Conservation (phyloP, 1,140 invertebrate species). For the Bathynomus jamesi region DNA sequence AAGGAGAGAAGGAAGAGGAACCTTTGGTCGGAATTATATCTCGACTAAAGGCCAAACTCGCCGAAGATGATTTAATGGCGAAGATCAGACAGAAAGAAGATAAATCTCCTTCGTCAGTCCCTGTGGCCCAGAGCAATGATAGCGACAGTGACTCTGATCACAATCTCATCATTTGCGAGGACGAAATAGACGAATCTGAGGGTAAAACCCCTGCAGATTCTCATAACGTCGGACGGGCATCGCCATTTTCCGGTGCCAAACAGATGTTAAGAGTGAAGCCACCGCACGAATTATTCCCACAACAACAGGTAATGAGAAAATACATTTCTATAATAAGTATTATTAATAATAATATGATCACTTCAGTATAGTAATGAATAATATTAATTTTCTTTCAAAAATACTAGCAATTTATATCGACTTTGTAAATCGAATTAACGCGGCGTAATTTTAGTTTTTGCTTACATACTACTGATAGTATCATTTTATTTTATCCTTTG, state of each 20-base stretch:
- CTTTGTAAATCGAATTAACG: no score
- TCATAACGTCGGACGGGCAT: no score
- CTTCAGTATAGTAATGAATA: no score
- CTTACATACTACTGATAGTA: no score
- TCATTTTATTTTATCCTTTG: no score
- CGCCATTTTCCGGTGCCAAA: no score
- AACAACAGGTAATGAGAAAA: background rate
- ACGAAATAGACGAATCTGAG: no score
- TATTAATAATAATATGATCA: background rate
- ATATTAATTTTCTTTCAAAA: no score
- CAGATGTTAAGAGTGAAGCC: background rate
- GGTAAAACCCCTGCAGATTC: no score
- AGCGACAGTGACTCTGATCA: background rate
- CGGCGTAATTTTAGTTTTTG: no score
- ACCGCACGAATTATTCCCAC: background rate
- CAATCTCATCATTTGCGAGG: background rate
- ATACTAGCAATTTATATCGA: no score
- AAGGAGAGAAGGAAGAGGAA: no score
- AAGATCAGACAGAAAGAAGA: background rate
- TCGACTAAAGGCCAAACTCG: background rate
- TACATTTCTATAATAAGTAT: background rate
- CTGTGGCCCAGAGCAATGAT: background rate
- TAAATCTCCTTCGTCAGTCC: background rate
- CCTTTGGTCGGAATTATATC: background rate
- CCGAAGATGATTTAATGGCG: background rate